Conservation (phyloP, 2,113 vertebrate species). For the Microcebus tavaratra region DNA sequence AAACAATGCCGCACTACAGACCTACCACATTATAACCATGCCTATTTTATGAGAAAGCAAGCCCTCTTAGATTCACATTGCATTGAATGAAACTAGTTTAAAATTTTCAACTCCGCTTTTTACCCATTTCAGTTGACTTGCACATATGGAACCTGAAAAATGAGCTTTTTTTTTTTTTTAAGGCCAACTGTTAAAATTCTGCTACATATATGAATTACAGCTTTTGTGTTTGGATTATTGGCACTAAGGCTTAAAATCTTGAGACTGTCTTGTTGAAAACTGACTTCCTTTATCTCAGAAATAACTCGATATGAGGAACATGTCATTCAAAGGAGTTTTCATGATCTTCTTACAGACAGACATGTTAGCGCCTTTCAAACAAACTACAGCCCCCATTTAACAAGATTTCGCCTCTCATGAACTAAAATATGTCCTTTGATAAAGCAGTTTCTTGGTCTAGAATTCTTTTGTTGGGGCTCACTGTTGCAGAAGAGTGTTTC, state of each 20-base stretch:
- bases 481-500: slow-evolving; percentile 67
- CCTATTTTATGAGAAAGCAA: neutral
- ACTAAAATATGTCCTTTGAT: slow-evolving; percentile 71
- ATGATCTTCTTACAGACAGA: slow-evolving; percentile 60
- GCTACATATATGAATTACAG: neutral
- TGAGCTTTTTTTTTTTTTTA: neutral
- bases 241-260: slow-evolving; percentile 31
- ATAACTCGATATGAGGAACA: slow-evolving; percentile 61
- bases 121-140: neutral
- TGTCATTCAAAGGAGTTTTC: slow-evolving; percentile 55
- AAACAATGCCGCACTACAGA: neutral
- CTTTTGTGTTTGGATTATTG: slow-evolving; percentile 38
- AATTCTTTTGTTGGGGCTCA: slow-evolving; percentile 67
- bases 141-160: slow-evolving; percentile 32
- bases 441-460: slow-evolving; percentile 25
- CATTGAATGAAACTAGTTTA: slow-evolving; percentile 18
- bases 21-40: neutral
- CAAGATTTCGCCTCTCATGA: slow-evolving; percentile 46
- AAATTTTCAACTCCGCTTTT: neutral
- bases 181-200: slow-evolving; percentile 43
- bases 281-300: slow-evolving; percentile 68
- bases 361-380: slow-evolving; percentile 36
- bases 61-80: neutral
- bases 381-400: slow-evolving; percentile 51
- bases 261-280: slow-evolving; percentile 58